Evolutionary conservation across 2,888 invertebrate species (phyloP), one percentile per base, ranked within the genome.

Genomic region (Hemaris fuciformis): DNA sequence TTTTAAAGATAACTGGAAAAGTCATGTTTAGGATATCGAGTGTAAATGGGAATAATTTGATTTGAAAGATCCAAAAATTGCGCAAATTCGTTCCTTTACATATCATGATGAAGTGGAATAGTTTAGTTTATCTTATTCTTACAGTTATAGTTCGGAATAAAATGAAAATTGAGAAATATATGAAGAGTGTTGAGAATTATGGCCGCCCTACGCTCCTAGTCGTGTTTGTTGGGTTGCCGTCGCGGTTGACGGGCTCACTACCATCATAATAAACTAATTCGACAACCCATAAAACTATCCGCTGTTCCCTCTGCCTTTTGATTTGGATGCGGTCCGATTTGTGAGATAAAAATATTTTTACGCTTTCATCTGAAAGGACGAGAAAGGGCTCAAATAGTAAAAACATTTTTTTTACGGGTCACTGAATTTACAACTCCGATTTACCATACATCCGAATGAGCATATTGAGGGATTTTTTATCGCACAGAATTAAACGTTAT

Each of bases 201-300:
- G 10, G 53, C 31, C 31, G 3, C 53, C 53, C 53, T 46, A 46
- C 46, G 0, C n/a, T 13, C 22, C n/a, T n/a, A 10, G 22, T 5
- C 46, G 10, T 1, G 13, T 25, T 31, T 31, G 31, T 53, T 23
- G 10, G 15, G 8, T 8, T 7, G 18, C 27, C 31, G 18, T 8
- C 31, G 18, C 8, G 31, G 10, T n/a, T 18, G 10, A 53, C 27
- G 31, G 27, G 31, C 31, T 38, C 38, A n/a, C 38, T 10, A 4
- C 31, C 63, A 67, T 70, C 64, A 71, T 73, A 69, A 75, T 78
- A 80, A 79, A 78, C 79, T 79, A 78, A 80, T 79, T 77, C 74
- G 73, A 62, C 68, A 72, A 76, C 63, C 69, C 73, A 73, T 75
- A 73, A 77, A 77, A 69, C 74, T 68, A 73, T 74, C 69, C 67